These are phyloP conservation scores for Gephyroberyx darwinii DNA, from an alignment of 2,797 vertebrate genomes.

Conservation along the genomic window DNA sequence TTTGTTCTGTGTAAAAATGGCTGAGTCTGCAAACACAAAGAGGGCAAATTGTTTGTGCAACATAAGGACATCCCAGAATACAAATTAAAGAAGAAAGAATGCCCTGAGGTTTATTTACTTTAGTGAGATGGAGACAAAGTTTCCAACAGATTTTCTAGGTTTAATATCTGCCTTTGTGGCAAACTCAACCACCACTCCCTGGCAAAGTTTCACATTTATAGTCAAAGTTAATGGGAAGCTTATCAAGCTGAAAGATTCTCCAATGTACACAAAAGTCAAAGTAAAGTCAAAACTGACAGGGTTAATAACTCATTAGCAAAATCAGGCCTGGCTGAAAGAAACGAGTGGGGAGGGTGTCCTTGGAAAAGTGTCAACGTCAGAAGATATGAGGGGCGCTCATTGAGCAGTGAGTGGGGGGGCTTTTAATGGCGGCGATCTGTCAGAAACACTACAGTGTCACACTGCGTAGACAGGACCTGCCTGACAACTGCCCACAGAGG, in stretches of 20 bases:
- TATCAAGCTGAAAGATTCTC: slow-evolving; percentile 32
- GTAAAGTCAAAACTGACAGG: slow-evolving; percentile 8
- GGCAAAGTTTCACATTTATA: slow-evolving; percentile 20
- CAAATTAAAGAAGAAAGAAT: slow-evolving; percentile 67
- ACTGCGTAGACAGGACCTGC: slow-evolving; percentile 49
- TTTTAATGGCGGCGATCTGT: slow-evolving; percentile 74
- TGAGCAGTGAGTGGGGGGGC: slow-evolving; percentile 39
- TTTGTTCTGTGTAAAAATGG: slow-evolving; percentile 56
- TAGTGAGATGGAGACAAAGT: slow-evolving; percentile 47
- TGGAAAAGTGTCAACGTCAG: slow-evolving; percentile 41
- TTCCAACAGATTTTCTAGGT: slow-evolving; percentile 14
- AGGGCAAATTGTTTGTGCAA: slow-evolving; percentile 6
- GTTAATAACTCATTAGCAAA: slow-evolving; percentile 48
- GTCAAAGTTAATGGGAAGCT: slow-evolving; percentile 23
- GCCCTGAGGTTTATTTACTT: slow-evolving; percentile 40
- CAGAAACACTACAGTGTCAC: slow-evolving; percentile 52
- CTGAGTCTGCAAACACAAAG: slow-evolving; percentile 61
- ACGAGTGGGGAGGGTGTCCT: slow-evolving; percentile 50
- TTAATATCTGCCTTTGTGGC: slow-evolving; percentile 25
- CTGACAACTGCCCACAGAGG: slow-evolving; percentile 62
- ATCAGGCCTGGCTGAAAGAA: slow-evolving; percentile 16
- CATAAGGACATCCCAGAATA: slow-evolving; percentile 55
- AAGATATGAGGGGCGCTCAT: slow-evolving; percentile 45
- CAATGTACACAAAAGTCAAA: slow-evolving; percentile 25
- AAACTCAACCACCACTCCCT: slow-evolving; percentile 12